These are phyloP conservation scores for Busseola fusca DNA, from an alignment of 2,888 invertebrate genomes.

Conservation along the genomic window DNA sequence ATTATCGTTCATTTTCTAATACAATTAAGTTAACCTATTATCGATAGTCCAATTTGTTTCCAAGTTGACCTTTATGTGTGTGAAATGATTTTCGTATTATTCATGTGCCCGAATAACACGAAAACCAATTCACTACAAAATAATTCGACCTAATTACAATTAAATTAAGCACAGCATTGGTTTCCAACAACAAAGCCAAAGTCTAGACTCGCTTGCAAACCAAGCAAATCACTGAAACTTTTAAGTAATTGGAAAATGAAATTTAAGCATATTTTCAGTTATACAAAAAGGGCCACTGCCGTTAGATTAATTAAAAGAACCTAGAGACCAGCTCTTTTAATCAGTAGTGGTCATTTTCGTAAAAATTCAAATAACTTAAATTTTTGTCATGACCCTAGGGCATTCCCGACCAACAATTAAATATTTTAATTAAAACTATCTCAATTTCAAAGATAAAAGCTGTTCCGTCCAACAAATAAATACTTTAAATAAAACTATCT, in stretches of 20 bases:
- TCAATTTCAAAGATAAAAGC: neutral
- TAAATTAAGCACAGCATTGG: slow-evolving; percentile 9
- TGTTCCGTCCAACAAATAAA: neutral
- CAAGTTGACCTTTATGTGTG: too few species aligned
- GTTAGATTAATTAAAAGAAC: too few species aligned
- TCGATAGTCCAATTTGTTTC: neutral
- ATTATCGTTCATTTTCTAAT: neutral
- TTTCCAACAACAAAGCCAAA: slow-evolving; percentile 13
- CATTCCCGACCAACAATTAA: neutral
- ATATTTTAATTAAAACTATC: slow-evolving; percentile 9
- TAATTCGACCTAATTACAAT: neutral
- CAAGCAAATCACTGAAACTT: slow-evolving; percentile 16
- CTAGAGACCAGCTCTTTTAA: neutral
- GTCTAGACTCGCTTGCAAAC: slow-evolving; percentile 16
- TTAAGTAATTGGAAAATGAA: slow-evolving; percentile 47
- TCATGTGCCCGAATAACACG: neutral
- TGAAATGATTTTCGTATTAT: too few species aligned
- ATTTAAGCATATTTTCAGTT: slow-evolving; percentile 4
- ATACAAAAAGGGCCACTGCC: too few species aligned
- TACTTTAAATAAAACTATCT: slow-evolving; percentile 3
- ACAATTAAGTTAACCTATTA: neutral
- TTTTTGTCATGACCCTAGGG: neutral
- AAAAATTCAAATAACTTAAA: slow-evolving; percentile 4
- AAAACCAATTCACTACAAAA: neutral
- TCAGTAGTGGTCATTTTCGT: neutral